Evolutionary conservation across 2,113 vertebrate species (phyloP).

Genomic region (Myotis yumanensis): DNA sequence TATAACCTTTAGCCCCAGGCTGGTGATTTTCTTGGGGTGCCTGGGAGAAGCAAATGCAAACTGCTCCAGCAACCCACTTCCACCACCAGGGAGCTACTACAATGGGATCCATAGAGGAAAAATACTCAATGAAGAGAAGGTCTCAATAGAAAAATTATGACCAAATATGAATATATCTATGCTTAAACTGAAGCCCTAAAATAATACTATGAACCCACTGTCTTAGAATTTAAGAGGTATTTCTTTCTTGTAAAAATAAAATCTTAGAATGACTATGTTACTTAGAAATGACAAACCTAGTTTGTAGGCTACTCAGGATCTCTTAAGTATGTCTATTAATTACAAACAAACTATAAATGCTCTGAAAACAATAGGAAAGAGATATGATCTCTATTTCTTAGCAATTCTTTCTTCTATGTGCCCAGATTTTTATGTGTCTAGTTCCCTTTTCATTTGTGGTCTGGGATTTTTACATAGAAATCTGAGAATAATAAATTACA

Average conservation of each 20-base stretch:
- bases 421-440: neutral
- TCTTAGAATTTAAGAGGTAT: neutral
- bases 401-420: neutral
- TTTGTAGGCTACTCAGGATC: neutral
- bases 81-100: neutral
- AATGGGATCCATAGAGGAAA: neutral
- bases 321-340: neutral
- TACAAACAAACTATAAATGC: constrained; percentile 24
- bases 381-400: neutral
- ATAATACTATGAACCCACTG: neutral
- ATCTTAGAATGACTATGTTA: neutral
- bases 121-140: neutral
- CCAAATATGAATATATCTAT: neutral
- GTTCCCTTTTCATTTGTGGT: constrained; percentile 19
- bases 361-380: constrained; percentile 17
- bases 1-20: neutral
- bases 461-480: neutral
- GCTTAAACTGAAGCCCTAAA: neutral
- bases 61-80: neutral
- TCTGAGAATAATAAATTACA: constrained; percentile 17
- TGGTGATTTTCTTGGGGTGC: neutral
- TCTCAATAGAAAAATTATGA: neutral
- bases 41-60: neutral
- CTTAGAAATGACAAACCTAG: constrained; percentile 6
- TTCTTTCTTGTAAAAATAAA: constrained; percentile 37